Percentiles rank a stretch among this genome's conserved stretches.
These are phyloP conservation scores for Apostichopus japonicus DNA, from an alignment of 35 echinoderm and acorn worm species.

Conservation along the genomic window DNA sequence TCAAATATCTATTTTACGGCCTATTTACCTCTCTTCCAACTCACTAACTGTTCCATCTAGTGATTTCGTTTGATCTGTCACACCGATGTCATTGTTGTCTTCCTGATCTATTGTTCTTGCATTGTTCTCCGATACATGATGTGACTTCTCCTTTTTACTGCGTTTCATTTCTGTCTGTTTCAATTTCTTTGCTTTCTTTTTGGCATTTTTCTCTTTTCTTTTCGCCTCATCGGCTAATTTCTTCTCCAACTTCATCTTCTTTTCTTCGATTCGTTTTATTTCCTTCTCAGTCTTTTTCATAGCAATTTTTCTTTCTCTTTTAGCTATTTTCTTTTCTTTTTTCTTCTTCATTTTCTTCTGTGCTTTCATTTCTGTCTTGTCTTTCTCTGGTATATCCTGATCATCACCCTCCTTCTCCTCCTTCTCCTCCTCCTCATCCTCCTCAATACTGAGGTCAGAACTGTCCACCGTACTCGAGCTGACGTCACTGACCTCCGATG, in stretches of 20 bases:
- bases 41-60: too few species aligned
- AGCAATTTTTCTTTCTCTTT: not conserved
- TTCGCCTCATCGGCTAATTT: slow-evolving; percentile 40
- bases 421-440: not conserved
- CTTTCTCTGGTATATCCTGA: not conserved
- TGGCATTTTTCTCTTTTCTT: slow-evolving; percentile 7
- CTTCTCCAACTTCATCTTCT: not conserved
- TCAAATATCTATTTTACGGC: too few species aligned
- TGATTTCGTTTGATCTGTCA: too few species aligned
- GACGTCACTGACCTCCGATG: slow-evolving; percentile 81
- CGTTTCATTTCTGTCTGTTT: not conserved
- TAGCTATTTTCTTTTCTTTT: slow-evolving; percentile 3
- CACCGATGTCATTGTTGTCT: not conserved
- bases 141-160: not conserved
- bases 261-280: not conserved
- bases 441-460: slow-evolving; percentile 58
- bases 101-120: not conserved
- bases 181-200: slow-evolving; percentile 11
- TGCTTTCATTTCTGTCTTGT: slow-evolving; percentile 9
- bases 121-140: not conserved
- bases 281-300: slow-evolving; percentile 29
- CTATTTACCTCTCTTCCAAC: too few species aligned
- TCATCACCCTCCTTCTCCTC: too few species aligned
- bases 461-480: slow-evolving; percentile 73
- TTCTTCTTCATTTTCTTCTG: slow-evolving; percentile 34